Evolutionary conservation across 2,797 vertebrate genomes (phyloP).

Genomic region (Mionectes olivaceus): DNA sequence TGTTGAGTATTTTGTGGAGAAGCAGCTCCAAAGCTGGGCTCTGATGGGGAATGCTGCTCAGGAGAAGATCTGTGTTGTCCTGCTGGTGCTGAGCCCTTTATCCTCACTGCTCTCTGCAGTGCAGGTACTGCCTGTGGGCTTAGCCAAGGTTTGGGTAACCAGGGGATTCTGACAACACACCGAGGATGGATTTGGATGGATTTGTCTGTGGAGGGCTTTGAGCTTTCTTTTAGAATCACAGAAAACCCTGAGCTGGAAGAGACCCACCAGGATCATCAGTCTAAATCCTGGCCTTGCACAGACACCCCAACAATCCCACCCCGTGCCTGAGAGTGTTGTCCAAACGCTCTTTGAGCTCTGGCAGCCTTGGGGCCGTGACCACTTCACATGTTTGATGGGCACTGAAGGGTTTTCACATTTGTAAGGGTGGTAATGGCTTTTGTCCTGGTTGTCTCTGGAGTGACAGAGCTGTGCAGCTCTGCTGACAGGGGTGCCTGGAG

Average conservation of each 20-base stretch:
- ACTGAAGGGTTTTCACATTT: neutral
- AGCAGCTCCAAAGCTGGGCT: neutral
- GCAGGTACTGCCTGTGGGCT: neutral
- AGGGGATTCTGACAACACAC: rapidly evolving
- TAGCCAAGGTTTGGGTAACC: neutral
- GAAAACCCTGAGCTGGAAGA: no score
- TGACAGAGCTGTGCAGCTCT: neutral
- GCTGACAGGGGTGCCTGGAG: rapidly evolving
- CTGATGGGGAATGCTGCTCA: neutral
- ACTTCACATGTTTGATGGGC: neutral
- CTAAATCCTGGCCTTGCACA: no score
- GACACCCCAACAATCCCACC: no score
- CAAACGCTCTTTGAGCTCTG: no score
- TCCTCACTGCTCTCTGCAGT: rapidly evolving
- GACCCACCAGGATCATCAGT: no score
- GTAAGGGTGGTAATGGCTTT: neutral
- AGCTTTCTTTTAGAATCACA: neutral
- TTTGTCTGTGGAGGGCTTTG: neutral
- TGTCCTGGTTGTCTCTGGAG: neutral
- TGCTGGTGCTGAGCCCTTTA: neutral
- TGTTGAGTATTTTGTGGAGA: neutral
- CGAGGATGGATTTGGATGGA: rapidly evolving
- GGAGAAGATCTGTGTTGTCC: neutral
- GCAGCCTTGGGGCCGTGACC: rapidly evolving
- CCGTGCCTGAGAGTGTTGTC: no score